Base-by-base conservation (phyloP, 2,113 vertebrate genomes). In the Centrocercus urophasianus region DNA sequence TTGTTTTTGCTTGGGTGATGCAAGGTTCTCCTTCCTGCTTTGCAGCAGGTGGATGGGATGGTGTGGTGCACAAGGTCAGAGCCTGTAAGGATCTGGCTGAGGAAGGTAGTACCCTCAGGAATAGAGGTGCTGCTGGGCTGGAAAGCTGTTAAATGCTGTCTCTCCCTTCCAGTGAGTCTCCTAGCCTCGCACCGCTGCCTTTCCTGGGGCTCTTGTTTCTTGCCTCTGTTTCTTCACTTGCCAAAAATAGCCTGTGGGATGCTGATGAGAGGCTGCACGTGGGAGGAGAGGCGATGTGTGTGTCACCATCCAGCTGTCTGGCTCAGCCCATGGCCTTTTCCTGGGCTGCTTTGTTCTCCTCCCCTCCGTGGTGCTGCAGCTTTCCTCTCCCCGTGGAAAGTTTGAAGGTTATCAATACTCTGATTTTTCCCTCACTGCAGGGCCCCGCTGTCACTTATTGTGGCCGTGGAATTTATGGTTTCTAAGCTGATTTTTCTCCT, bases 351-450 rank as follows among this genome's bases (percentile, higher is more conserved):
- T 82, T 82, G 42, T 54, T 82, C 70, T 76, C 47, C 60, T 76
- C 54, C 80, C 85, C 57, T 85, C 75, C 0, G 0, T 4, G 24
- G 59, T 8, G 0, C 64, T 11, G 8, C 60, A 3, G 65, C 28
- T 85, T 88, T 87, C 75, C 90, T 89, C 40, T 87, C 40, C 22
- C 21, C 48, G 4, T 72, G 93, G 89, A 91, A 96, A 93, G 43
- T 83, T 61, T 78, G 83, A 89, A 91, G 65, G 48, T 50, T 1
- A 0, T 57, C 40, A 61, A 79, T 61, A 54, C 48, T 63, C 7
- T 63, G 86, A 86, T 79, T 92, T 83, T 90, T 75, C 71, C 84
- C 54, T 69, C 86, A 70, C 81, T 2, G 2, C 56, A 18, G 30
- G 63, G 20, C 50, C 60, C 65, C 38, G 65, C 17, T 52, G 45